Conservation (phyloP, 1,140 invertebrate species). For the Ganaspis sp. region DNA sequence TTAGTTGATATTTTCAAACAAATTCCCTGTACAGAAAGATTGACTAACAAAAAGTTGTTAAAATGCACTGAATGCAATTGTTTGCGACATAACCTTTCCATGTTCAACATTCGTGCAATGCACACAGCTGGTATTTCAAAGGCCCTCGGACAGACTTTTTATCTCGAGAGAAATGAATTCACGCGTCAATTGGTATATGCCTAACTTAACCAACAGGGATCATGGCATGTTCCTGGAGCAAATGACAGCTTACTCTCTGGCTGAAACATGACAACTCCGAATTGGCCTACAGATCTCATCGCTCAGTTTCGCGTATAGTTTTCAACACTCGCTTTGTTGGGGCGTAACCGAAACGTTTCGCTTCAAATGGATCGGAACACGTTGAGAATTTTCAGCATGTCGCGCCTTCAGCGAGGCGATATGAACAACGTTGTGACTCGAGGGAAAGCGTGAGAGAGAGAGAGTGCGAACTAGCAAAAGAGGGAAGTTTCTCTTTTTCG, state of each 20-base stretch:
- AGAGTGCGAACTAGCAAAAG: too few relatives aligned
- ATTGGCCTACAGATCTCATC: conserved; percentile 56
- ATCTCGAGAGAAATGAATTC: conserved; percentile 32
- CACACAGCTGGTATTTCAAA: too few relatives aligned
- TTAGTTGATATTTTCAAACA: too few relatives aligned
- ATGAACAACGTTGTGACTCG: conserved; percentile 39
- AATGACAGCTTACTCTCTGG: conserved; percentile 54
- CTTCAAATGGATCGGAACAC: conserved; percentile 53
- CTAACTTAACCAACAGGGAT: not conserved
- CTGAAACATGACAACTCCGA: conserved; percentile 62
- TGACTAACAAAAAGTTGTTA: too few relatives aligned
- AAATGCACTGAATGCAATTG: too few relatives aligned
- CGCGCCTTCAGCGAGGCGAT: conserved; percentile 41
- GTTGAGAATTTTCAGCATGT: conserved; percentile 67
- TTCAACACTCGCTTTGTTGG: conserved; percentile 58
- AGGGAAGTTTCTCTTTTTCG: too few relatives aligned
- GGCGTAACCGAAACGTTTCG: conserved; percentile 43
- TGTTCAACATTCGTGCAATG: too few relatives aligned
- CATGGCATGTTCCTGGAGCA: conserved; percentile 35
- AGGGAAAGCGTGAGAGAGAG: too few relatives aligned
- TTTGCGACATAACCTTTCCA: too few relatives aligned
- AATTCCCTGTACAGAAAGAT: too few relatives aligned
- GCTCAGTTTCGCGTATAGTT: conserved; percentile 55
- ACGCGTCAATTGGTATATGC: not conserved
- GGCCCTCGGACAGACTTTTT: too few relatives aligned